phyloP scores from a whole-genome alignment of 2,888 invertebrate species.

The Ornithoptera alexandrae region DNA sequence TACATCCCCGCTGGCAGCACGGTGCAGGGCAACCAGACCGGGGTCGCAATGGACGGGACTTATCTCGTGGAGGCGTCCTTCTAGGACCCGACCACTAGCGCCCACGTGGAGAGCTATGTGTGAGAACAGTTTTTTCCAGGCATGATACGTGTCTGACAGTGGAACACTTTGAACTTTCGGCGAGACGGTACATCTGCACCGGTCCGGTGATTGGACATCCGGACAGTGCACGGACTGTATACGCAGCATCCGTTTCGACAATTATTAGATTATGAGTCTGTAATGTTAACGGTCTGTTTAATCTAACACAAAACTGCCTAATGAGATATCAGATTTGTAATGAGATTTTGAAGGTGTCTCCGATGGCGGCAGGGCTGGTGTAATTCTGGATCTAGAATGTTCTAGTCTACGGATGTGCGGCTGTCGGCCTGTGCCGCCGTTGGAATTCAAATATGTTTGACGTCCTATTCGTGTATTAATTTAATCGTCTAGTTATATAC shows the following conservation, averaged over 20 bases:
- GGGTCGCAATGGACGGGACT: slow-evolving; percentile 90
- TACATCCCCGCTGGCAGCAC: slow-evolving; percentile 92
- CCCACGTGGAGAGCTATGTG: slow-evolving; percentile 68
- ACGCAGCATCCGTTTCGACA: slow-evolving; percentile 46
- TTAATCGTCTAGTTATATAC: slow-evolving; percentile 50
- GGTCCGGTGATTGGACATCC: neutral
- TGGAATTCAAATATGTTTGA: slow-evolving; percentile 26
- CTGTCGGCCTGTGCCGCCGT: slow-evolving; percentile 26
- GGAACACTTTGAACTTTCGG: neutral
- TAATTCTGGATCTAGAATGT: slow-evolving; percentile 1
- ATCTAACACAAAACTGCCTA: slow-evolving; percentile 75
- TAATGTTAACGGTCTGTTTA: slow-evolving; percentile 58
- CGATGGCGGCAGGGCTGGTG: slow-evolving; percentile 35
- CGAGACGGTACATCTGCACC: too few relatives aligned
- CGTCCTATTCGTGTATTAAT: slow-evolving; percentile 46
- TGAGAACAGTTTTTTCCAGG: slow-evolving; percentile 36
- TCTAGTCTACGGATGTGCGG: slow-evolving; percentile 5
- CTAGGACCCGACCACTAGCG: slow-evolving; percentile 75
- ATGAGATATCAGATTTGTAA: slow-evolving; percentile 61
- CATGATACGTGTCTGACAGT: slow-evolving; percentile 12
- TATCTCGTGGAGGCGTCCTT: slow-evolving; percentile 92
- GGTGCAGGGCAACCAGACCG: slow-evolving; percentile 89
- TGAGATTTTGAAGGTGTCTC: slow-evolving; percentile 41
- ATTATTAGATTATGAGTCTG: slow-evolving; percentile 67
- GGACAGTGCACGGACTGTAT: slow-evolving; percentile 36